Conservation (phyloP, 2,113 vertebrate species). For the Nicator chloris region DNA sequence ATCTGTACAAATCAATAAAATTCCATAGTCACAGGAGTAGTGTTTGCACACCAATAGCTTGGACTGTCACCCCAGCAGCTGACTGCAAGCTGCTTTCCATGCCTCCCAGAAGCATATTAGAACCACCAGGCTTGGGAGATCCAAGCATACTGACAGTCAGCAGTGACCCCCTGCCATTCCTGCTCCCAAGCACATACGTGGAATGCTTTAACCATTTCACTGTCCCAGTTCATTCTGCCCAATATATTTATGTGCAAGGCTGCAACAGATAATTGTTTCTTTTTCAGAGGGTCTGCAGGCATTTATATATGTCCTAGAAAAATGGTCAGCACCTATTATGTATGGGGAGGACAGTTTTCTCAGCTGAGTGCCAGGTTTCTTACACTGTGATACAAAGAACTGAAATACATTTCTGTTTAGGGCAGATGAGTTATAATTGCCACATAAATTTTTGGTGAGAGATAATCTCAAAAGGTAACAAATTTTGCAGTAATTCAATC, state of each 20-base stretch:
- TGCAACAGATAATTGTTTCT: background rate
- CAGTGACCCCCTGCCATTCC: background rate
- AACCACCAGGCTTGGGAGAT: constrained; percentile 56
- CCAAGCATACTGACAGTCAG: constrained; percentile 38
- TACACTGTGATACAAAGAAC: background rate
- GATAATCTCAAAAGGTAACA: constrained; percentile 35
- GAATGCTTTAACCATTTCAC: constrained; percentile 58
- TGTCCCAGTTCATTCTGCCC: background rate
- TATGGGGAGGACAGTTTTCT: background rate
- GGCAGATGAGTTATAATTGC: background rate
- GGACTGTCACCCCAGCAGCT: constrained; percentile 31
- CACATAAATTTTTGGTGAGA: constrained; percentile 33
- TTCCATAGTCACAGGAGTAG: background rate
- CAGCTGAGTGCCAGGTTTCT: background rate
- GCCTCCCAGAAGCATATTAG: constrained; percentile 34
- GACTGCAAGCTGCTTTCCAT: constrained; percentile 48
- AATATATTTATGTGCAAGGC: background rate
- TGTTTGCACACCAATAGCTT: background rate
- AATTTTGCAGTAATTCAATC: background rate
- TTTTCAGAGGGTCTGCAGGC: constrained; percentile 9
- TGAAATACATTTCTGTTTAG: background rate
- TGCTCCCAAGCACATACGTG: constrained; percentile 28
- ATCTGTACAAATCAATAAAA: background rate
- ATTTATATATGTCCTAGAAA: background rate
- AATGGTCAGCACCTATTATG: background rate